phyloP scores from a whole-genome alignment of 2,797 vertebrate genomes.

The Bradypodion pumilum region DNA sequence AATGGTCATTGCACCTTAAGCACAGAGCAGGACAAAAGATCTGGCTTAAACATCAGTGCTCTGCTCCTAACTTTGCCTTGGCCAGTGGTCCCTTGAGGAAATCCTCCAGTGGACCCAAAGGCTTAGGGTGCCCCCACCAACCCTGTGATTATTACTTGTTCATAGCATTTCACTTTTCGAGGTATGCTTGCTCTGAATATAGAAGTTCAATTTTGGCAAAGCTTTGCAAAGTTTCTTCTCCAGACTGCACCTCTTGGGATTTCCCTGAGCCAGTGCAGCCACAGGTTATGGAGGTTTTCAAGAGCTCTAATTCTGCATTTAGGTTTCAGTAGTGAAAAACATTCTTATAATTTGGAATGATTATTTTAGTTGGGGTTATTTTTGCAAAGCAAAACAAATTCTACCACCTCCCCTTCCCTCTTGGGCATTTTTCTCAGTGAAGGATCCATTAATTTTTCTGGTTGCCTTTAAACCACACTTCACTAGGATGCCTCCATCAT shows the following conservation, averaged over 20 bases:
- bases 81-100: neutral
- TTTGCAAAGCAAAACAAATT: neutral
- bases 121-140: too few species aligned
- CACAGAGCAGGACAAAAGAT: neutral
- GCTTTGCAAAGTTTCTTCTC: too few species aligned
- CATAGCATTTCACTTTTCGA: neutral
- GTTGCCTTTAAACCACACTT: neutral
- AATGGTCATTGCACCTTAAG: neutral
- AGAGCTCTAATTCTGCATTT: too few species aligned
- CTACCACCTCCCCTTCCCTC: too few species aligned
- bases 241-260: too few species aligned
- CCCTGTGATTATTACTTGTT: neutral
- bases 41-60: neutral
- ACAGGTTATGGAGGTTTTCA: too few species aligned
- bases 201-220: neutral
- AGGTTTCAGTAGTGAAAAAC: neutral
- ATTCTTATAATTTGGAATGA: too few species aligned
- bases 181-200: neutral
- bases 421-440: neutral
- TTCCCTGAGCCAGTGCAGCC: too few species aligned
- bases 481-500: neutral
- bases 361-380: too few species aligned
- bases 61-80: neutral
- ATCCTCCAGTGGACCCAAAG: too few species aligned
- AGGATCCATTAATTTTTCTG: fast-evolving